Percentiles rank a stretch among this genome's conserved stretches.
These are phyloP conservation scores for Pseudomugil gertrudae DNA, from an alignment of 2,797 vertebrate species.

Conservation along the genomic window DNA sequence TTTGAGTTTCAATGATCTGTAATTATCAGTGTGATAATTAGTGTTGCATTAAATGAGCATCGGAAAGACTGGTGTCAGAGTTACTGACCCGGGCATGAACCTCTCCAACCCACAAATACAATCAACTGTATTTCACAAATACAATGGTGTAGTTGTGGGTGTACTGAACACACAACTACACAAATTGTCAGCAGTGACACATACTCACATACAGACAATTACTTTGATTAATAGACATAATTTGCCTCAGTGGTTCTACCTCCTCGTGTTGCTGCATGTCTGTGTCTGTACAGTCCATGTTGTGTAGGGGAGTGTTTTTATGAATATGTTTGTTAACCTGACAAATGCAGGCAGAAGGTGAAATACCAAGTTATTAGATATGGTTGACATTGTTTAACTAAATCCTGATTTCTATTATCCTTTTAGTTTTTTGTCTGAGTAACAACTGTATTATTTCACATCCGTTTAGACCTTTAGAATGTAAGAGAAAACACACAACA, in stretches of 20 bases:
- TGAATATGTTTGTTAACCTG: background rate
- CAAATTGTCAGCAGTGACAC: slow-evolving; percentile 14
- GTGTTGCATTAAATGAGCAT: slow-evolving; percentile 52
- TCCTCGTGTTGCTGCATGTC: slow-evolving; percentile 8
- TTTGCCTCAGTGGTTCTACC: slow-evolving; percentile 18
- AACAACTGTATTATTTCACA: background rate
- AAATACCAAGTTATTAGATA: background rate
- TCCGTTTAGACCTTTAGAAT: background rate
- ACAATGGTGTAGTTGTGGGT: too few species aligned
- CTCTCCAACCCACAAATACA: background rate
- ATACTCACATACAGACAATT: slow-evolving; percentile 19
- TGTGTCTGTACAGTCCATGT: background rate
- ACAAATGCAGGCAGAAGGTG: background rate
- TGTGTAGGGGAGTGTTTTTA: background rate
- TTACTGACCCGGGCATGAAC: slow-evolving; percentile 59
- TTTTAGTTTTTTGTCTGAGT: too few species aligned
- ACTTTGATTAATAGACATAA: slow-evolving; percentile 48
- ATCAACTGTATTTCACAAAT: slow-evolving; percentile 22
- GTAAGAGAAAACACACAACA: slow-evolving; percentile 1
- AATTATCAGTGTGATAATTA: slow-evolving; percentile 73
- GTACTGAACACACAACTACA: background rate
- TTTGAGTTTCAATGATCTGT: slow-evolving; percentile 29
- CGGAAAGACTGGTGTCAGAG: slow-evolving; percentile 46
- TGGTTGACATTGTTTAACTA: background rate
- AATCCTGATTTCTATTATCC: too few species aligned